Evolutionary conservation across 2,113 vertebrate species (phyloP), one percentile per base, ranked within the genome.

Genomic region (Python bivittatus): DNA sequence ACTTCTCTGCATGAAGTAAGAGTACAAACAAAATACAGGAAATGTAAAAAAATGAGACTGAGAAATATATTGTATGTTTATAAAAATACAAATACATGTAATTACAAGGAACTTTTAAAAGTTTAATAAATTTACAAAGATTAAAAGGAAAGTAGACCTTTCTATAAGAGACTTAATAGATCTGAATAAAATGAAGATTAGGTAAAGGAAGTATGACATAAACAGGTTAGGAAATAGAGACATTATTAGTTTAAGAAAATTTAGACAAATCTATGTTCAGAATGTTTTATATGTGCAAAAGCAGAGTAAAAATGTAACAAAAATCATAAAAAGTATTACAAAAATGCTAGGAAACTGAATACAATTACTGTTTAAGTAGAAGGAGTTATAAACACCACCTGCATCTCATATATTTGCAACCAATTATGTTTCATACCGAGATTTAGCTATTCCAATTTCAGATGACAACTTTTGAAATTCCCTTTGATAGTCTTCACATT

Each of bases 381-480:
- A 17, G 23, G 2, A 23, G 90, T 87, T 33, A 61, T 93, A 53
- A 91, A 58, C 58, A 0, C 1, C 0, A 0, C 20, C 52, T 86
- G 44, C 56, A 10, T 4, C 72, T 29, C 38, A 54, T 83, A 64
- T 15, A 56, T 4, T 4, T 23, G 93, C 64, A 52, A 25, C 84
- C 8, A 85, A 56, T 88, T 85, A 57, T 38, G 92, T 12, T 91
- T 61, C 60, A 85, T 98, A 99, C 99, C 98, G 98, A 93, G 98
- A 96, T 57, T 98, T 96, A 91, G 96, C 94, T 93, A 95, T 96
- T 88, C 96, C 95, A 90, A 97, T 97, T 94, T 98, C 96, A 25
- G 95, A 97, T 93, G 98, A 96, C 57, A 98, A 95, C 93, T 98
- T 97, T 89, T 96, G 97, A 94, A 98, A 97, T 84, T 97, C 97